Percentiles rank a stretch among this genome's conserved stretches.
phyloP scores from a whole-genome alignment of 2,113 vertebrate species.

The Phylloscopus trochilus region DNA sequence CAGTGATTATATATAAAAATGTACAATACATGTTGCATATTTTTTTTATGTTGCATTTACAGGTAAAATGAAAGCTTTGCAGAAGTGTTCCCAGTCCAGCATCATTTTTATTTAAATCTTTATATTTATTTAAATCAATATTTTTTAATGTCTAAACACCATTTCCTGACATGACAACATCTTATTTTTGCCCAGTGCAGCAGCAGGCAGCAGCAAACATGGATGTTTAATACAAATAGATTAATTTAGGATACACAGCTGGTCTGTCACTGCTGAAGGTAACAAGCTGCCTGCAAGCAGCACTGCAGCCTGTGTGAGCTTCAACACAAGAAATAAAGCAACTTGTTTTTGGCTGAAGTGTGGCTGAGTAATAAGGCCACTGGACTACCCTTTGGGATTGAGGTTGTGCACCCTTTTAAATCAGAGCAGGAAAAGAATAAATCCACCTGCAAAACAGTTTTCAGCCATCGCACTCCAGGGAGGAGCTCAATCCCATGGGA shows the following conservation, averaged over 20 bases:
- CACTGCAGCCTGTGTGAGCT: neutral
- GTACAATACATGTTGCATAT: neutral
- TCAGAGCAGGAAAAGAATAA: neutral
- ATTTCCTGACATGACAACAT: neutral
- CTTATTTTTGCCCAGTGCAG: neutral
- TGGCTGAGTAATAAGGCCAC: neutral
- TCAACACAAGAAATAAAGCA: neutral
- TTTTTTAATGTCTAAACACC: neutral
- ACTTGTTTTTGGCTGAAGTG: neutral
- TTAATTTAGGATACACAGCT: neutral
- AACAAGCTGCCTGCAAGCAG: neutral
- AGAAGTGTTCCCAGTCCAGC: neutral
- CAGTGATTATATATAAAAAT: neutral
- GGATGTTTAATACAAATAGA: neutral
- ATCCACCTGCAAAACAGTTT: neutral
- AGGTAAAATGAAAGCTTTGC: neutral
- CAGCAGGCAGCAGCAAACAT: neutral
- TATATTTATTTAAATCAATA: neutral
- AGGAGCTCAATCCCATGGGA: neutral
- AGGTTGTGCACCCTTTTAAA: constrained; percentile 27
- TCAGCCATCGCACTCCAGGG: neutral
- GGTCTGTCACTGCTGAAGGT: neutral
- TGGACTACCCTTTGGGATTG: neutral
- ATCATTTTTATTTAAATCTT: neutral
- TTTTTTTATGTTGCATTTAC: neutral